Evolutionary conservation across 2,797 vertebrate genomes (phyloP).

Genomic region (Hylomyscus alleni): DNA sequence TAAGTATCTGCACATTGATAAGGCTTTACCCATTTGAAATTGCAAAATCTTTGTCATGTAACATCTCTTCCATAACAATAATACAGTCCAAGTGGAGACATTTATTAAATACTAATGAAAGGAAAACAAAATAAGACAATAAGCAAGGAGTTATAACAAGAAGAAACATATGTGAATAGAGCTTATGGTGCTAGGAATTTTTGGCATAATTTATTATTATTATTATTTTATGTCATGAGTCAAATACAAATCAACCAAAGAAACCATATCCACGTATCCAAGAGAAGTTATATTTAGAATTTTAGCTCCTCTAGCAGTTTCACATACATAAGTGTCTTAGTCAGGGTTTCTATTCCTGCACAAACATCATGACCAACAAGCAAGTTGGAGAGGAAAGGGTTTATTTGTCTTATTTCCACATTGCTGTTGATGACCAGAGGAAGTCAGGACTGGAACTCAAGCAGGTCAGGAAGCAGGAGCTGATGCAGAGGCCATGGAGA

Average conservation of each 20-base stretch:
- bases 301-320: background rate
- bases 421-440: no score
- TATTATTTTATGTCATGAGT: background rate
- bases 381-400: no score
- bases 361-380: no score
- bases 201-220: background rate
- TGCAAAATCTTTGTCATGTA: background rate
- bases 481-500: no score
- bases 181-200: background rate
- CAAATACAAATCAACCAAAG: background rate
- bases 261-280: background rate
- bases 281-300: background rate
- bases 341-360: no score
- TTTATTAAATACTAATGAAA: background rate
- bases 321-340: slow-evolving; percentile 11
- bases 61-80: background rate
- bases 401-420: no score
- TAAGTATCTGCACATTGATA: background rate
- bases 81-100: background rate
- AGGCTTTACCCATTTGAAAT: background rate
- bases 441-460: no score
- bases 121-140: background rate
- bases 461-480: no score
- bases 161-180: background rate
- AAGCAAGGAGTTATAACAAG: background rate